These are phyloP conservation scores for Drosophila tani DNA, from an alignment of 1,140 invertebrate genomes.

Conservation along the genomic window DNA sequence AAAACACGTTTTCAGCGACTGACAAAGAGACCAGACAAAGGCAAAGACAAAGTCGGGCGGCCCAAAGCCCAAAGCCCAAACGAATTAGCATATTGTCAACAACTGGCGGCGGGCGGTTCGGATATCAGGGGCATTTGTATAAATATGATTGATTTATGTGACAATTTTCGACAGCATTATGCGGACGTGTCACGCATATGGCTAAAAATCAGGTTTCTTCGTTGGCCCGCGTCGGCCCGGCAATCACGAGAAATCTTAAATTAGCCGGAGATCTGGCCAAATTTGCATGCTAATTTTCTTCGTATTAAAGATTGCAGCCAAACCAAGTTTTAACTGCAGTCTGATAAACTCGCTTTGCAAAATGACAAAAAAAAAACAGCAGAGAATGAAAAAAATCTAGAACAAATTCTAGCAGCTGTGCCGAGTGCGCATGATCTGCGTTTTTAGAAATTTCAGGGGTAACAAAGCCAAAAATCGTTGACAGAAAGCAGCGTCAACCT, in stretches of 20 bases:
- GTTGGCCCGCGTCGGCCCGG: neutral
- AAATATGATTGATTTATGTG: slow-evolving; percentile 84
- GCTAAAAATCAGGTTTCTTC: slow-evolving; percentile 49
- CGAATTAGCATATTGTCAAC: slow-evolving; percentile 68
- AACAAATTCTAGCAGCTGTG: slow-evolving; percentile 42
- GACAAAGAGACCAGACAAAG: slow-evolving; percentile 22
- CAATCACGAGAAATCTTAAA: neutral
- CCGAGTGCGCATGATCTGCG: slow-evolving; percentile 41
- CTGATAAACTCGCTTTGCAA: slow-evolving; percentile 46
- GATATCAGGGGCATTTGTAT: slow-evolving; percentile 80
- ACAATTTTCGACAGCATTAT: slow-evolving; percentile 83
- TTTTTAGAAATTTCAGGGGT: slow-evolving; percentile 28
- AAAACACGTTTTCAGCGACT: slow-evolving; percentile 75
- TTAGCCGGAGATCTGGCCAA: slow-evolving; percentile 14
- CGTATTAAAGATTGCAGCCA: slow-evolving; percentile 49
- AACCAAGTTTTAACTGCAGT: slow-evolving; percentile 71
- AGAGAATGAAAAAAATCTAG: slow-evolving; percentile 9
- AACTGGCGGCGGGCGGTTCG: slow-evolving; percentile 45
- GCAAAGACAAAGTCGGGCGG: slow-evolving; percentile 21
- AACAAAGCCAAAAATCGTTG: slow-evolving; percentile 21
- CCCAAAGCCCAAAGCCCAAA: slow-evolving; percentile 15
- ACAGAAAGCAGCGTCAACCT: slow-evolving; percentile 22
- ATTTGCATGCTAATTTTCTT: slow-evolving; percentile 63
- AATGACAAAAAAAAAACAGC: neutral
- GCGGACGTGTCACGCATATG: slow-evolving; percentile 72